phyloP scores from a whole-genome alignment of 2,888 invertebrate genomes.

The Graphium colonna region DNA sequence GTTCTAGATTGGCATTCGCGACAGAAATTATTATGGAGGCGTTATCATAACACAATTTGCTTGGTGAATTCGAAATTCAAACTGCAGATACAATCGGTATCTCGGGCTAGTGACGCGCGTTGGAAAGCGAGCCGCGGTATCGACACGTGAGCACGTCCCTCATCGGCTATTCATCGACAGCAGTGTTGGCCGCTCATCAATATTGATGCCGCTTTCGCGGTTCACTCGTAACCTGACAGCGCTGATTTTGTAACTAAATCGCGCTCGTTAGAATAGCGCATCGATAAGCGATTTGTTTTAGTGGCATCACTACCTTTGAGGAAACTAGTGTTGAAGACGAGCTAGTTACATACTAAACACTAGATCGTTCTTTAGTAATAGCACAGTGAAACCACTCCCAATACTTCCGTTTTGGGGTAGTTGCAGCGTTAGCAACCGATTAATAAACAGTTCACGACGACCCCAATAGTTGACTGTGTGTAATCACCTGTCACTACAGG shows the following conservation, averaged over 20 bases:
- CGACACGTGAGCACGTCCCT: conserved; percentile 33
- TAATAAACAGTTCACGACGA: too few relatives aligned
- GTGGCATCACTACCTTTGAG: neutral
- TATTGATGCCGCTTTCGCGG: conserved; percentile 64
- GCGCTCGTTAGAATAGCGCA: neutral
- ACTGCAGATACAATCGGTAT: conserved; percentile 1
- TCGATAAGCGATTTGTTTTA: neutral
- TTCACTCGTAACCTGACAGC: conserved; percentile 57
- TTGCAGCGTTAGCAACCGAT: too few relatives aligned
- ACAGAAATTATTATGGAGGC: neutral
- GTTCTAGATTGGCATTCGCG: neutral
- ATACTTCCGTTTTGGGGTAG: too few relatives aligned
- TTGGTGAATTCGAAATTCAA: conserved; percentile 2
- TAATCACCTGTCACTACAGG: too few relatives aligned
- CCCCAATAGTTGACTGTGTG: too few relatives aligned
- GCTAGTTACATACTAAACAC: too few relatives aligned
- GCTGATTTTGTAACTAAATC: conserved; percentile 40
- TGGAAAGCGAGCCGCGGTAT: conserved; percentile 33
- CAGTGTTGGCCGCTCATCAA: conserved; percentile 54
- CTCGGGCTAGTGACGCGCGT: conserved; percentile 30
- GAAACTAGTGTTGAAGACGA: too few relatives aligned
- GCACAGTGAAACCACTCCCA: too few relatives aligned
- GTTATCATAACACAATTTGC: neutral
- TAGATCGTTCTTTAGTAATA: too few relatives aligned
- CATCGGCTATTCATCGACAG: conserved; percentile 64